A percentile compares a stretch with the other conserved stretches of the same genome.
phyloP scores from a whole-genome alignment of 2,888 invertebrate genomes.

The Diadegma fenestrale region DNA sequence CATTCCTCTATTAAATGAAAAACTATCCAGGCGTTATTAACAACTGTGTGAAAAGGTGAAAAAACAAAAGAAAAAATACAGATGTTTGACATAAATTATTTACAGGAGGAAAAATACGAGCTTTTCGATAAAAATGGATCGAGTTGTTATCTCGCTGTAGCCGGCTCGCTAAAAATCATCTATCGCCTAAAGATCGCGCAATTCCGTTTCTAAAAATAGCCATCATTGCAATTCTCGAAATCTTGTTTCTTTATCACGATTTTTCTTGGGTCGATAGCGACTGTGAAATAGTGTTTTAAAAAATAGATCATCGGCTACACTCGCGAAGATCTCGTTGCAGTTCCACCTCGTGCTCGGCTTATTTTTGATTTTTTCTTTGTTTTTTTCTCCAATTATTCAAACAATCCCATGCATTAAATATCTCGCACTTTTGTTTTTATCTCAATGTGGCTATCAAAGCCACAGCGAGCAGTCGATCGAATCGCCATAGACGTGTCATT shows the following conservation, averaged over 20 bases:
- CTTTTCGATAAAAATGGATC: neutral
- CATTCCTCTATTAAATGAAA: constrained; percentile 50
- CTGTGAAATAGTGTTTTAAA: constrained; percentile 75
- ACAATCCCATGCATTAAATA: neutral
- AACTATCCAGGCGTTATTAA: neutral
- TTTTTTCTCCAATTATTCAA: constrained; percentile 13
- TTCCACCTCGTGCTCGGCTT: constrained; percentile 43
- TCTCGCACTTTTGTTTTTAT: neutral
- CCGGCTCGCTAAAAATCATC: neutral
- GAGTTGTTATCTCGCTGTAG: neutral
- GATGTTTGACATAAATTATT: neutral
- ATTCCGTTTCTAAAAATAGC: constrained; percentile 48
- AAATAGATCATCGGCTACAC: constrained; percentile 81
- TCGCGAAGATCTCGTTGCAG: constrained; percentile 67
- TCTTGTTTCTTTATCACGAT: neutral
- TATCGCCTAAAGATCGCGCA: constrained; percentile 43
- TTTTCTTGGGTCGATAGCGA: constrained; percentile 25
- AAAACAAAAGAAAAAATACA: neutral
- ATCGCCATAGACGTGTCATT: constrained; percentile 51
- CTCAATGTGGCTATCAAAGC: constrained; percentile 16
- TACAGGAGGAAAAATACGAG: neutral
- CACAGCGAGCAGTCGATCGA: constrained; percentile 18
- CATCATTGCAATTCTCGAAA: constrained; percentile 47
- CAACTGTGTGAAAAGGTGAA: neutral
- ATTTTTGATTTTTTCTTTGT: constrained; percentile 34